Evolutionary conservation across 2,888 invertebrate species (phyloP).

Genomic region (Leucoma salicis): DNA sequence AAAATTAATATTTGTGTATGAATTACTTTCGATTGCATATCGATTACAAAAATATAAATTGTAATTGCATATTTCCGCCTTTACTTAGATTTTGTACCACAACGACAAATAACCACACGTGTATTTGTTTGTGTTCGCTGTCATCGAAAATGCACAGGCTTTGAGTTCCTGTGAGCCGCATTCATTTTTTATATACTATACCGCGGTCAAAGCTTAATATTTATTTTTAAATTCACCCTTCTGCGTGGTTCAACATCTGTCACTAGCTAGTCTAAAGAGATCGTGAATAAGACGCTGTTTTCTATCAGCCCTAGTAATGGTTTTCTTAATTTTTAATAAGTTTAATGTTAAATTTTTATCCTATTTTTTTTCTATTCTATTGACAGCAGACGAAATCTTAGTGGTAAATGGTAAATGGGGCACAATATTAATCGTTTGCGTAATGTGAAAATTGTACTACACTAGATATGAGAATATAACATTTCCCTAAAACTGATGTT

Average conservation of each 20-base stretch:
- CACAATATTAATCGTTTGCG: too few species aligned
- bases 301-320: background rate
- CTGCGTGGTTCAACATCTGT: conserved; percentile 34
- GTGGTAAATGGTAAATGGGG: too few species aligned
- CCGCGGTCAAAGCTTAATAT: conserved; percentile 47
- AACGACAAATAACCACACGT: conserved; percentile 34
- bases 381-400: too few species aligned
- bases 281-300: conserved; percentile 1
- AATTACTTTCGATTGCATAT: too few species aligned
- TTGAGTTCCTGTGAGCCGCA: conserved; percentile 33
- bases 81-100: conserved; percentile 14
- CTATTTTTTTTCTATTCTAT: too few species aligned
- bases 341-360: too few species aligned
- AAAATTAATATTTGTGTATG: too few species aligned
- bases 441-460: too few species aligned
- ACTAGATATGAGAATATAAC: too few species aligned
- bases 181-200: conserved; percentile 49
- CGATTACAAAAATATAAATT: background rate
- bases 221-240: conserved; percentile 47
- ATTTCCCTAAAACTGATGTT: too few species aligned
- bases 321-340: too few species aligned
- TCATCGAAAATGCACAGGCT: conserved; percentile 58
- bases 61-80: background rate
- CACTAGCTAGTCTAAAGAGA: conserved; percentile 16
- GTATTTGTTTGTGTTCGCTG: conserved; percentile 54